Evolutionary conservation across 2,113 vertebrate species (phyloP).

Genomic region (Mormyrus lacerda): DNA sequence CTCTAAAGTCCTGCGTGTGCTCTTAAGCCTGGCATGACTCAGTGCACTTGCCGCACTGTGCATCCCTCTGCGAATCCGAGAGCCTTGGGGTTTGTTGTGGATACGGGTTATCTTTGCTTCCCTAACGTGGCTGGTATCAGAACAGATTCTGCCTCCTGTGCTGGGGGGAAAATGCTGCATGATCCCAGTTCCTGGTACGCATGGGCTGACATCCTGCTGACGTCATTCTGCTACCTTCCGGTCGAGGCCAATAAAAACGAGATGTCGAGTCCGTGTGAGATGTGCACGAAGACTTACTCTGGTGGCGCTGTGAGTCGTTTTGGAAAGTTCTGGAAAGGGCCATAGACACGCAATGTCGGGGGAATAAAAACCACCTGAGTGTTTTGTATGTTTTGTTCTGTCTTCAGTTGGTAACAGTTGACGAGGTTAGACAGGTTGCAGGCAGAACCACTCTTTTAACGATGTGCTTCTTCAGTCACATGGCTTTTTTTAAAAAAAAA

Average conservation of each 20-base stretch:
- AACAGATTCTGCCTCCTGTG: not conserved
- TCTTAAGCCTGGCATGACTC: not conserved
- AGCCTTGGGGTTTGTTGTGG: constrained; percentile 1
- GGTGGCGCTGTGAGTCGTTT: not conserved
- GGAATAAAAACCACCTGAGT: not conserved
- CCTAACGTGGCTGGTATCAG: not conserved
- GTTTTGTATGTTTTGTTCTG: not conserved
- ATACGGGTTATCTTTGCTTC: not conserved
- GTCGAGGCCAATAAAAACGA: not conserved
- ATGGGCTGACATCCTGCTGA: constrained; percentile 1
- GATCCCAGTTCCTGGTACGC: constrained; percentile 15
- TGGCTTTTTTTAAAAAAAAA: too few relatives aligned
- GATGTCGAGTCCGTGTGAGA: not conserved
- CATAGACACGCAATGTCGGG: not conserved
- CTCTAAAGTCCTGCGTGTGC: not conserved
- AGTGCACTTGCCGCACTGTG: not conserved
- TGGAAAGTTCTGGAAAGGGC: not conserved
- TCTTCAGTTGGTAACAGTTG: not conserved
- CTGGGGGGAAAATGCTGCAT: not conserved
- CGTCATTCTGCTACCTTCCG: not conserved
- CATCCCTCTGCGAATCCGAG: not conserved
- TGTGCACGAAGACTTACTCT: not conserved
- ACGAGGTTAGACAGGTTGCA: not conserved
- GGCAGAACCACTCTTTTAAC: not conserved
- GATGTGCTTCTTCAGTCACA: not conserved